Base-by-base conservation (phyloP, 2,113 vertebrate species). In the Channa maculata region DNA sequence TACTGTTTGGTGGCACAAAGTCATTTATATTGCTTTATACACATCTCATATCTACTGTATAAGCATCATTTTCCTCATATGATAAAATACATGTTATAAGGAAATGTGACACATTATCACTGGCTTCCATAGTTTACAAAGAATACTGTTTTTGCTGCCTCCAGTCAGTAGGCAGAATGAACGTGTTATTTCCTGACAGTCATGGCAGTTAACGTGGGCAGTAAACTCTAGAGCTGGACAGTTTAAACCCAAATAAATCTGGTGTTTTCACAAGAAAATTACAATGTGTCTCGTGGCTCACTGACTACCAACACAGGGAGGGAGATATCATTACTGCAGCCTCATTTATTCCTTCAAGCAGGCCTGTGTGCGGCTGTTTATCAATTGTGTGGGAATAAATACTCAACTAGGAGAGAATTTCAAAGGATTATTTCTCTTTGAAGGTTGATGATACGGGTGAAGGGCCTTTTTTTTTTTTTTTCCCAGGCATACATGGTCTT, bases 171-270 rank as follows among this genome's bases (percentile, higher is more conserved):
- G 60, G 66, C 75, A 52, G 48, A 53, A 67, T 80, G 55, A 41
- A 73, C 81, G 55, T 58, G 60, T 72, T 59, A 68, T 45, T 67
- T 71, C 61, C 69, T 75, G 84, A 71, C 77, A 86, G 67, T 71
- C 41, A 54, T 49, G 58, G 65, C 59, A 68, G 86, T 77, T 71
- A 60, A 24, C 71, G 80, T 70, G 71, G 80, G 77, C 57, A 65
- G 75, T 43, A 46, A 49, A 46, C 39, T 75, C 57, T 65, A 52
- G 39, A 65, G 51, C 68, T 65, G 61, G 72, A 54, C 74, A 63
- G 38, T 71, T 60, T 63, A 60, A 70, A 70, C 65, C 60, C 15
- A 65, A 75, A 82, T 77, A 67, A 70, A 75, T 80, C 50, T 55
- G 45, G 2, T 14, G 6, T 72, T 76, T 75, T 73, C 67, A 81